These are phyloP conservation scores for Hylaeus volcanicus DNA, from an alignment of 1,140 invertebrate genomes.

Conservation along the genomic window DNA sequence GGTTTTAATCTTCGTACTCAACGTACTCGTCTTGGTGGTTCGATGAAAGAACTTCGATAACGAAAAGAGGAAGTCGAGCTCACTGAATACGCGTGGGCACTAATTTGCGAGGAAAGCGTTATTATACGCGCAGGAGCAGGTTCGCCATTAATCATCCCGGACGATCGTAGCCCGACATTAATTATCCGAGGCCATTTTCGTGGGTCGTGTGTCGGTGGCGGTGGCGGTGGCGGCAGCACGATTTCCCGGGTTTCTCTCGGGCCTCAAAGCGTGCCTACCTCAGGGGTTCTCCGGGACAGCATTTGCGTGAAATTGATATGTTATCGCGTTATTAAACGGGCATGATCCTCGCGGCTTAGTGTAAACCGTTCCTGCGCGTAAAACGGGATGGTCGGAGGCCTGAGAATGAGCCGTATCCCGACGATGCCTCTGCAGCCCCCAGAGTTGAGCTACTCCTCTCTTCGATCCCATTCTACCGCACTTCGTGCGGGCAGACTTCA, in stretches of 20 bases:
- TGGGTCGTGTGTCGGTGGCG: slow-evolving; percentile 53
- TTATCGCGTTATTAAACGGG: slow-evolving; percentile 74
- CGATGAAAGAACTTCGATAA: slow-evolving; percentile 57
- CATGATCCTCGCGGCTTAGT: slow-evolving; percentile 67
- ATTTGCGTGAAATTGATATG: slow-evolving; percentile 76
- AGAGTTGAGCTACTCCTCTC: neutral
- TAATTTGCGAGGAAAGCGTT: slow-evolving; percentile 74
- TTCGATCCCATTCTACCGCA: slow-evolving; percentile 10
- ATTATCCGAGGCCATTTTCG: slow-evolving; percentile 76
- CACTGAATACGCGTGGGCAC: slow-evolving; percentile 65
- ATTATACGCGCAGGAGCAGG: slow-evolving; percentile 65
- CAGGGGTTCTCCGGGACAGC: slow-evolving; percentile 61
- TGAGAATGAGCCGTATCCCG: slow-evolving; percentile 43
- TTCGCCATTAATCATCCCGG: slow-evolving; percentile 69
- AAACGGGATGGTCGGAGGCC: slow-evolving; percentile 47
- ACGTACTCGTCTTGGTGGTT: slow-evolving; percentile 19
- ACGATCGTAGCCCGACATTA: slow-evolving; percentile 74
- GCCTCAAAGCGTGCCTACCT: slow-evolving; percentile 61
- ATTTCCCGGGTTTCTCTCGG: slow-evolving; percentile 60
- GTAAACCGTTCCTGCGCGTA: slow-evolving; percentile 61
- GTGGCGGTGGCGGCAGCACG: slow-evolving; percentile 48
- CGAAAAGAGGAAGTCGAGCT: slow-evolving; percentile 43
- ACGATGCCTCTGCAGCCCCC: slow-evolving; percentile 28
- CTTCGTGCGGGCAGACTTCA: slow-evolving; percentile 12
- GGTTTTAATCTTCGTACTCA: slow-evolving; percentile 15